Conservation (phyloP, 2,888 invertebrate genomes). For the Melieria crassipennis region DNA sequence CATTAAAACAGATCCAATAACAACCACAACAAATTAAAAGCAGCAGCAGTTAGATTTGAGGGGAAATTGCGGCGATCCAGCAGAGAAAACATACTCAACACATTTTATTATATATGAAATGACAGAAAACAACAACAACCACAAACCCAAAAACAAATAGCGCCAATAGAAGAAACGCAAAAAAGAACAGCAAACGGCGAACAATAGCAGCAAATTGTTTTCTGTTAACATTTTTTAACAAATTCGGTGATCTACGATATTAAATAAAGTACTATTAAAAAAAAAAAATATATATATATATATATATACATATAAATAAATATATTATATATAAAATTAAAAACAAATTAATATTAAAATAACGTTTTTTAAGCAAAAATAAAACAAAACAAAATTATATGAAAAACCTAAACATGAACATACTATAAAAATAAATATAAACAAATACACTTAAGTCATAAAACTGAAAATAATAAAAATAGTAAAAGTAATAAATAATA, state of each 20-base stretch:
- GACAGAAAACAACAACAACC: constrained; percentile 27
- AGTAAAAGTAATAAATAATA: constrained; percentile 45
- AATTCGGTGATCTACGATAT: constrained; percentile 63
- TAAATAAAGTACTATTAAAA: constrained; percentile 46
- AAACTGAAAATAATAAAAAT: constrained; percentile 53
- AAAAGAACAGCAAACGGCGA: constrained; percentile 17
- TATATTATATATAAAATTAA: constrained; percentile 42
- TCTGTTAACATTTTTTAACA: constrained; percentile 58
- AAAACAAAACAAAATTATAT: constrained; percentile 38
- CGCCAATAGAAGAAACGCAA: constrained; percentile 33
- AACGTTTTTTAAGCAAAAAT: constrained; percentile 45
- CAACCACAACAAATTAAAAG: too few species aligned
- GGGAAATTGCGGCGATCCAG: too few species aligned
- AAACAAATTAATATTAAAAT: constrained; percentile 45
- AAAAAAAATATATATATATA: constrained; percentile 41
- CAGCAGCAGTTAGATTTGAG: too few species aligned
- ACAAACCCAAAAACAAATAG: constrained; percentile 20
- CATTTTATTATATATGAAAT: neutral
- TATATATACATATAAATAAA: constrained; percentile 44
- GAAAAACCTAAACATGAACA: constrained; percentile 32
- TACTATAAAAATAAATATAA: constrained; percentile 48
- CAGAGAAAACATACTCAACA: neutral
- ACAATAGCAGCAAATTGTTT: constrained; percentile 41
- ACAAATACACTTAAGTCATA: constrained; percentile 55
- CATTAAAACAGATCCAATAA: too few species aligned